phyloP scores from a whole-genome alignment of 2,797 vertebrate species.

The Gymnoscopelus braueri region DNA sequence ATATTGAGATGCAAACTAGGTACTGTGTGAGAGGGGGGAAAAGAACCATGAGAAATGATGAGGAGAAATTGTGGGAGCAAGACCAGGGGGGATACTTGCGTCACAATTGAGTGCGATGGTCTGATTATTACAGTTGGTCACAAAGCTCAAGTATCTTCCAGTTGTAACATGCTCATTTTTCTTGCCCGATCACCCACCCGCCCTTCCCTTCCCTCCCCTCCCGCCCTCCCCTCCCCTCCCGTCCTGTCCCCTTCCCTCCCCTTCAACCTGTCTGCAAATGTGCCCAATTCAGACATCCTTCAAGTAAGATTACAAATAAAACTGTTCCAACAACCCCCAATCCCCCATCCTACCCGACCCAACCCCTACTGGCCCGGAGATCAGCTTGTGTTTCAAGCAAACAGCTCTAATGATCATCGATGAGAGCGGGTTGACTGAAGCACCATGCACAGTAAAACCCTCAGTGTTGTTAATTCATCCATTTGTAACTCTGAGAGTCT shows the following conservation, averaged over 20 bases:
- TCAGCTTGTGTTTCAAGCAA: conserved; percentile 53
- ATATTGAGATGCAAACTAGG: conserved; percentile 83
- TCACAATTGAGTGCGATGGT: conserved; percentile 73
- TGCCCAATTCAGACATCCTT: conserved; percentile 91
- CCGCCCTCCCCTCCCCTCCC: conserved; percentile 67
- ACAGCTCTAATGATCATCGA: conserved; percentile 11
- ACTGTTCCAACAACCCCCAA: conserved; percentile 44
- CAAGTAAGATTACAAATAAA: conserved; percentile 84
- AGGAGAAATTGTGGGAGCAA: conserved; percentile 65
- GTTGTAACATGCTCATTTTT: conserved; percentile 83
- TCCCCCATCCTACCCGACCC: conserved; percentile 29
- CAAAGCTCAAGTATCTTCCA: conserved; percentile 95
- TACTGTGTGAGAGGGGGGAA: conserved; percentile 59
- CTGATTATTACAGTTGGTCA: conserved; percentile 94
- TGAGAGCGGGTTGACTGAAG: conserved; percentile 26
- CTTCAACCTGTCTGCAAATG: conserved; percentile 73
- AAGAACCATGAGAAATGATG: conserved; percentile 62
- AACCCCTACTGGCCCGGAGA: conserved; percentile 47
- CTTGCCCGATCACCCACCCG: conserved; percentile 23
- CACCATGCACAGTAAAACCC: conserved; percentile 18
- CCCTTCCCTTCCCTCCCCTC: conserved; percentile 70
- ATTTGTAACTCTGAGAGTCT: no score
- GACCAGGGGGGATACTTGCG: conserved; percentile 68
- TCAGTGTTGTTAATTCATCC: no score
- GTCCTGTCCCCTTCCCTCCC: no score